Evolutionary conservation across 2,888 invertebrate species (phyloP).

Genomic region (Cordilura impudica): DNA sequence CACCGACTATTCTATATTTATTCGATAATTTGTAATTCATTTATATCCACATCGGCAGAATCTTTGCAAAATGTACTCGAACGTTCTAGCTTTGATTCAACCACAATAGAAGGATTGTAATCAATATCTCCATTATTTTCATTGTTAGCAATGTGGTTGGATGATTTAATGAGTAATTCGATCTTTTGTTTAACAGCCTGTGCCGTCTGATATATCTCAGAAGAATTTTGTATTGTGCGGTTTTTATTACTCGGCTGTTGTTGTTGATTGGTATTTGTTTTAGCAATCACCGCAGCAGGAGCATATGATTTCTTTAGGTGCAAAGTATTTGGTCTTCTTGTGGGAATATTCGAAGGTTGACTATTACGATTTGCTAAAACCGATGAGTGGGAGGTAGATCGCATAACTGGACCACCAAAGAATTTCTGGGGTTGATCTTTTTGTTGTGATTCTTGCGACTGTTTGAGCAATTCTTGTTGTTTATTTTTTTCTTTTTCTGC

Average conservation of each 20-base stretch:
- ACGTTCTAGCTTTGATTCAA: slow-evolving; percentile 76
- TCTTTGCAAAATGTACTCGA: slow-evolving; percentile 78
- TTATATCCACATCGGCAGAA: slow-evolving; percentile 73
- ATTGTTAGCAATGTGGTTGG: slow-evolving; percentile 48
- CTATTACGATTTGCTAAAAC: slow-evolving; percentile 70
- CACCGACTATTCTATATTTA: slow-evolving; percentile 61
- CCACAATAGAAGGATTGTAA: slow-evolving; percentile 58
- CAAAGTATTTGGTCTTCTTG: slow-evolving; percentile 73
- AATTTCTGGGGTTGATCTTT: slow-evolving; percentile 55
- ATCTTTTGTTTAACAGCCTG: slow-evolving; percentile 74
- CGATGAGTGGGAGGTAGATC: slow-evolving; percentile 73
- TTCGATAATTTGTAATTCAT: slow-evolving; percentile 77
- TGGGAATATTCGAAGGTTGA: slow-evolving; percentile 76
- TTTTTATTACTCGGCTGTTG: slow-evolving; percentile 46
- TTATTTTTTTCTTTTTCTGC: slow-evolving; percentile 75
- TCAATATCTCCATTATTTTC: slow-evolving; percentile 42
- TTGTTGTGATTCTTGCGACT: slow-evolving; percentile 56
- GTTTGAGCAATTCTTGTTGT: slow-evolving; percentile 58
- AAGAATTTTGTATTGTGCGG: slow-evolving; percentile 57
- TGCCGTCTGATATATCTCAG: slow-evolving; percentile 70
- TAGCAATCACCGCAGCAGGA: slow-evolving; percentile 12
- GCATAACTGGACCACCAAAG: slow-evolving; percentile 65
- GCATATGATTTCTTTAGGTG: slow-evolving; percentile 67
- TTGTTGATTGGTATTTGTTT: slow-evolving; percentile 43
- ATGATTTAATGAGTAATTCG: slow-evolving; percentile 72